Evolutionary conservation across 1,140 invertebrate species (phyloP).

Genomic region (Drosophila navojoa): DNA sequence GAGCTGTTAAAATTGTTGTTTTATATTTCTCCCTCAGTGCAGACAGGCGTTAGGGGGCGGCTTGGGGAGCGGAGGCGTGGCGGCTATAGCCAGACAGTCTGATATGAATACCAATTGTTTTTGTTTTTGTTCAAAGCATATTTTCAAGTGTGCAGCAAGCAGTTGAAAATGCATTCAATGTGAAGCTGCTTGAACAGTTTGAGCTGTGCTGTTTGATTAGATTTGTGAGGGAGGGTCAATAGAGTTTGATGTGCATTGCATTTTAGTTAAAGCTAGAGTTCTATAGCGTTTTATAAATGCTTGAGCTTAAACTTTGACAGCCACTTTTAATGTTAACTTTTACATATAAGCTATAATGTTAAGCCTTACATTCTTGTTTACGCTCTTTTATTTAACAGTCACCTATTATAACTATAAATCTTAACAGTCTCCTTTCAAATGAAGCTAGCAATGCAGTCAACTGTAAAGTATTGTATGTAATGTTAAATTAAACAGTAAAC

Average conservation of each 20-base stretch:
- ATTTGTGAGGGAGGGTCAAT: not conserved
- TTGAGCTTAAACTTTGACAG: too few relatives aligned
- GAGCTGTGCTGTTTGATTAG: not conserved
- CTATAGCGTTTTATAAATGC: too few relatives aligned
- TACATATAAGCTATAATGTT: too few relatives aligned
- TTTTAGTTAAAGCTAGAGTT: too few relatives aligned
- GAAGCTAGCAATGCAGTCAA: not conserved
- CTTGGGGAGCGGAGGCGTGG: not conserved
- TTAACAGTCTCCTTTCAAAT: not conserved
- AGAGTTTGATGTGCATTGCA: not conserved
- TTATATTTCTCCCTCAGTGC: constrained; percentile 4
- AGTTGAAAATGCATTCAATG: constrained; percentile 1
- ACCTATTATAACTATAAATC: not conserved
- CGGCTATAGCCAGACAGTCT: constrained; percentile 33
- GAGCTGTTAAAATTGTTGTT: constrained; percentile 18
- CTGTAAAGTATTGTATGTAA: not conserved
- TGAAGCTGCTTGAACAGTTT: not conserved
- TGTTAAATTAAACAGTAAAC: too few relatives aligned
- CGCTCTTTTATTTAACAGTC: too few relatives aligned
- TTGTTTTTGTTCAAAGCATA: not conserved
- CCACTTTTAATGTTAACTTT: too few relatives aligned
- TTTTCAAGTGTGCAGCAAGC: constrained; percentile 26
- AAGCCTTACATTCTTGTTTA: not conserved
- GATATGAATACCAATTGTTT: constrained; percentile 72
- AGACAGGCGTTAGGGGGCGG: constrained; percentile 31